Base-by-base conservation (phyloP, 2,888 invertebrate genomes). In the Torymus texanus region DNA sequence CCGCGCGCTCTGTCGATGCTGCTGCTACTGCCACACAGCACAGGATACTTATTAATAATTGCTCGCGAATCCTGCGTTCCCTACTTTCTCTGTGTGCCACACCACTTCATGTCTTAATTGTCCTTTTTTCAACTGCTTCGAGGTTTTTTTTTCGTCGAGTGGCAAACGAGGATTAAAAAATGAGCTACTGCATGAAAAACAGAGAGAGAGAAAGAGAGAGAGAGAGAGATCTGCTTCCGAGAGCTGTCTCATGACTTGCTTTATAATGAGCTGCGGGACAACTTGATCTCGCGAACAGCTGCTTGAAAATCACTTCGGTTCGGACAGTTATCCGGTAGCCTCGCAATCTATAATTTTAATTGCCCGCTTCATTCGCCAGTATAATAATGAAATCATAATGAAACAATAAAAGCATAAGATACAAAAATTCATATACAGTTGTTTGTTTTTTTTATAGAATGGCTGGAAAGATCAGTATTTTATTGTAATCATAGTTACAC, bases 11-110 rank as follows among this genome's bases (percentile, higher is more conserved):
- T n/a, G n/a, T n/a, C n/a, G n/a, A n/a, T n/a, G 55, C 74, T 5
- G 29, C 5, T 5, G 29, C 29, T 29, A 5, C 41, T 41, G 41
- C 41, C 8, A 8, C 8, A 8, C 41, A 8, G 41, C 24, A 53
- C 51, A 12, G 74, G 58, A 72, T 72, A 41, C 41, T 41, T 41
- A 79, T 75, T 75, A 75, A 79, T 75, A 79, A 71, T 75, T 67
- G 62, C 76, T 29, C 50, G 79, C 75, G 58, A 75, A 71, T 71
- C 61, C 71, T 16, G 65, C 66, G 53, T 72, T 63, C 16, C 41
- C 58, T 72, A 58, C 78, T 78, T 74, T 78, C 78, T 63, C 78
- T 58, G 5, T 16, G n/a, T 14, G 24, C 10, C 51, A 53, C 50
- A 41, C 16, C 58, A 14, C 24, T 50, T 18, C 14, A 1, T 12